phyloP scores from a whole-genome alignment of 2,113 vertebrate species.

The Rhinoptilus africanus region DNA sequence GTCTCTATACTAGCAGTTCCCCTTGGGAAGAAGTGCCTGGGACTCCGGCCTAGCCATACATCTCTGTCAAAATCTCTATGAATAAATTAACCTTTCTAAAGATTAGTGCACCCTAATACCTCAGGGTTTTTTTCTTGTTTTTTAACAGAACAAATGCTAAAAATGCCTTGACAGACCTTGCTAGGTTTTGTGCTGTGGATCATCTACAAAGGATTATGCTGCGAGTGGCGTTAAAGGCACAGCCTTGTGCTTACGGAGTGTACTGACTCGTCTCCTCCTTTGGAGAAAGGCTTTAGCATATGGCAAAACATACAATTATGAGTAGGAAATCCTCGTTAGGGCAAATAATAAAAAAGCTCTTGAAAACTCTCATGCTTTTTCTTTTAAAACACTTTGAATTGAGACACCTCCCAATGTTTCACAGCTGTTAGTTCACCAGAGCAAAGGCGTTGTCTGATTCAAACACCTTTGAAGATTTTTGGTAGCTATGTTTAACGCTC shows the following conservation, averaged over 20 bases:
- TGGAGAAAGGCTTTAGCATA: background rate
- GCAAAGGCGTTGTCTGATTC: background rate
- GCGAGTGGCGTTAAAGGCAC: constrained; percentile 18
- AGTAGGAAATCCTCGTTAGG: background rate
- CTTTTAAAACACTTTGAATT: background rate
- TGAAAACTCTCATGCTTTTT: background rate
- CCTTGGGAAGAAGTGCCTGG: constrained; percentile 89
- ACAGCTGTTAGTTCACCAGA: background rate
- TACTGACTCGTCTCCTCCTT: background rate
- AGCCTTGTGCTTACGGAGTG: background rate
- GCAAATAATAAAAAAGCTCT: background rate
- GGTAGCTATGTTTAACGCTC: accelerated
- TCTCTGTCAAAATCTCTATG: constrained; percentile 99
- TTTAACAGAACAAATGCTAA: constrained; percentile 85
- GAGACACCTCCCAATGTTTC: background rate
- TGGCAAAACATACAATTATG: accelerated
- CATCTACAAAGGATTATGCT: constrained; percentile 13
- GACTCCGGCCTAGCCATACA: constrained; percentile 88
- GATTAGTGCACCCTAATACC: constrained; percentile 99
- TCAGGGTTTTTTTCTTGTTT: constrained; percentile 85
- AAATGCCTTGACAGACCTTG: constrained; percentile 83
- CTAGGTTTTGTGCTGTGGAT: constrained; percentile 62
- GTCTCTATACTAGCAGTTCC: constrained; percentile 75
- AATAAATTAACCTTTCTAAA: constrained; percentile 99
- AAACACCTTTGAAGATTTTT: background rate